Evolutionary conservation across 2,113 vertebrate species (phyloP).

Genomic region (Rissa tridactyla): DNA sequence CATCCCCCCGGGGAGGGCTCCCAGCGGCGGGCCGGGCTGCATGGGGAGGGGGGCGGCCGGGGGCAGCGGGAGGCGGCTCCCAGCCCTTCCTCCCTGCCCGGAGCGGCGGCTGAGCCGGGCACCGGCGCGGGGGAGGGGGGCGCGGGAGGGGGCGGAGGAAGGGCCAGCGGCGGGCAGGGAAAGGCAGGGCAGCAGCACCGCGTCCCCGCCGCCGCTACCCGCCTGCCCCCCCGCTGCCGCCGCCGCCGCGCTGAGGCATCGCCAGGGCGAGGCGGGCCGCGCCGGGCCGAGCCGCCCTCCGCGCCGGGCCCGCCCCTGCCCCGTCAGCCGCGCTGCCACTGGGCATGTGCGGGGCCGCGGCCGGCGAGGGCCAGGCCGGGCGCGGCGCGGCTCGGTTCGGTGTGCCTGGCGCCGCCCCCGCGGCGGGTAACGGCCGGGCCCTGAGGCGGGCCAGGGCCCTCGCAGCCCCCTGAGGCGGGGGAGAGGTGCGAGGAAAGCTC

Average conservation of each 20-base stretch:
- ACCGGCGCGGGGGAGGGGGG: background rate
- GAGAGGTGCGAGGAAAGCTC: background rate
- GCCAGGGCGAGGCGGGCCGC: background rate
- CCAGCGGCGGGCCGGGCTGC: conserved; percentile 15
- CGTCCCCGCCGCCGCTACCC: background rate
- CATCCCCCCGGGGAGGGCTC: conserved; percentile 8
- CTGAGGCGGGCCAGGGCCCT: too few species aligned
- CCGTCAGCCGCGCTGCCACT: background rate
- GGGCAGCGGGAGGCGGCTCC: background rate
- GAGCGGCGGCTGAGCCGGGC: background rate
- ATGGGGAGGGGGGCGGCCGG: conserved; percentile 18
- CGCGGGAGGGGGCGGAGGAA: background rate
- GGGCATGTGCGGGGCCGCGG: background rate
- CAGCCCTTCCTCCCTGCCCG: background rate
- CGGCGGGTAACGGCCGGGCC: background rate
- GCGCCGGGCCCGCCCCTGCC: background rate
- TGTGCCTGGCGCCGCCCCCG: background rate
- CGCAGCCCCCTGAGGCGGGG: background rate
- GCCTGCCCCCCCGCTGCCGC: background rate
- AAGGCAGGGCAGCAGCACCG: background rate
- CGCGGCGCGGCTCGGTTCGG: background rate
- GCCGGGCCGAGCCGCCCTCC: background rate
- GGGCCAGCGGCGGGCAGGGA: background rate
- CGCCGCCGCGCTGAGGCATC: background rate
- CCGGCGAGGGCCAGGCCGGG: background rate